These are phyloP conservation scores for Simalia tracyae DNA, from an alignment of 2,797 vertebrate genomes.

Conservation along the genomic window DNA sequence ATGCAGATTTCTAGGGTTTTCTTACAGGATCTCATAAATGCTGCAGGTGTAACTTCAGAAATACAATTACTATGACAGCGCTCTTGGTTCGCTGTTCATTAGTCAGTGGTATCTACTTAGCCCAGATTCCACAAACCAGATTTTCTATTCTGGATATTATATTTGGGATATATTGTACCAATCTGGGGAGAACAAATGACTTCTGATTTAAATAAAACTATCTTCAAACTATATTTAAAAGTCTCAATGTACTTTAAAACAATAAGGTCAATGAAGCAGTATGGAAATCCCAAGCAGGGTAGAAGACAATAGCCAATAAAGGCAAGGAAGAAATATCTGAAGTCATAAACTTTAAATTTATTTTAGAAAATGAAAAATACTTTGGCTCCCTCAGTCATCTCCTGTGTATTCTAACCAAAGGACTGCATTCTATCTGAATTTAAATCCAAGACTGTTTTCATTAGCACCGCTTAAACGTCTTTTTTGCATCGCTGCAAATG, in stretches of 20 bases:
- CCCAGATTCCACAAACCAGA: constrained; percentile 12
- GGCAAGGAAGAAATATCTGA: constrained; percentile 26
- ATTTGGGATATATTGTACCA: constrained; percentile 9
- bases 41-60: constrained; percentile 52
- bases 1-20: constrained; percentile 62
- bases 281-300: constrained; percentile 36
- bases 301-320: constrained; percentile 48
- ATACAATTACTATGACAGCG: constrained; percentile 29
- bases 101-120: constrained; percentile 9
- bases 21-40: constrained; percentile 60
- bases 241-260: constrained; percentile 43
- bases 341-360: constrained; percentile 4
- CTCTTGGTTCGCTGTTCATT: neutral
- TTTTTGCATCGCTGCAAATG: neutral
- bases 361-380: constrained; percentile 41
- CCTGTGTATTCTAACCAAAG: neutral
- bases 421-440: neutral
- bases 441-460: neutral
- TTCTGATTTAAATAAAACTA: constrained; percentile 46
- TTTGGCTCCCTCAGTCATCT: neutral
- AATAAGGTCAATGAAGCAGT: constrained; percentile 55
- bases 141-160: constrained; percentile 2
- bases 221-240: constrained; percentile 44
- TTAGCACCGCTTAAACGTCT: neutral
- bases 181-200: constrained; percentile 60